phyloP scores from a whole-genome alignment of 2,888 invertebrate genomes.

The Tanytarsus gracilentus region DNA sequence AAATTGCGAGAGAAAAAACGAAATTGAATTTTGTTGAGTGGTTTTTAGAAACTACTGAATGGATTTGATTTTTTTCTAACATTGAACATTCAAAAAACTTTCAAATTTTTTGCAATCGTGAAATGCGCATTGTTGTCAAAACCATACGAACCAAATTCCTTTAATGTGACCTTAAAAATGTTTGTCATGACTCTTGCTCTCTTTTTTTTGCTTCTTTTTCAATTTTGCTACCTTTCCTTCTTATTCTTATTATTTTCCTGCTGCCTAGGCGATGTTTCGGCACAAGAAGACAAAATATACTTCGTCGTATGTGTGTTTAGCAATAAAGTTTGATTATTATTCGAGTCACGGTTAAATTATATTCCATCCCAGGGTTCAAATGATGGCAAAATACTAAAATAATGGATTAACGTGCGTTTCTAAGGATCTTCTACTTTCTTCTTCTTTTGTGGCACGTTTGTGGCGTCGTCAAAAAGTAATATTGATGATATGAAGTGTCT shows the following conservation, averaged over 20 bases:
- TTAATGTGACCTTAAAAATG: conserved; percentile 10
- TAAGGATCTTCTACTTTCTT: neutral
- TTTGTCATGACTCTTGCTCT: neutral
- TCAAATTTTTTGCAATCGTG: too few species aligned
- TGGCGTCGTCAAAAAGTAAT: neutral
- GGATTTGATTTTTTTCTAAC: too few species aligned
- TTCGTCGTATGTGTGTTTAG: neutral
- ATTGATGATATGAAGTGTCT: too few species aligned
- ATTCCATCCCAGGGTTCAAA: conserved; percentile 21
- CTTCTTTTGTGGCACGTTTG: neutral
- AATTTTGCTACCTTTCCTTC: neutral
- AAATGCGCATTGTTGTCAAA: too few species aligned
- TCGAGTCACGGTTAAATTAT: conserved; percentile 14
- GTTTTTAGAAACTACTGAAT: too few species aligned
- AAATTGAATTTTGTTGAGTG: too few species aligned
- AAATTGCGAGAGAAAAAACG: too few species aligned
- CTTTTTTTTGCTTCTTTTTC: neutral
- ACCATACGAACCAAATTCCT: too few species aligned
- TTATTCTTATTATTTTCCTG: neutral
- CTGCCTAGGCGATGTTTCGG: neutral
- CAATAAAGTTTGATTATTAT: conserved; percentile 13
- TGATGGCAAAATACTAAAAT: conserved; percentile 23
- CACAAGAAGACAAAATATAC: neutral
- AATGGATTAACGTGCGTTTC: conserved; percentile 21
- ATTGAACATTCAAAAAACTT: too few species aligned